These are phyloP conservation scores for Craterocephalus amniculus DNA, from an alignment of 2,797 vertebrate genomes.

Conservation along the genomic window DNA sequence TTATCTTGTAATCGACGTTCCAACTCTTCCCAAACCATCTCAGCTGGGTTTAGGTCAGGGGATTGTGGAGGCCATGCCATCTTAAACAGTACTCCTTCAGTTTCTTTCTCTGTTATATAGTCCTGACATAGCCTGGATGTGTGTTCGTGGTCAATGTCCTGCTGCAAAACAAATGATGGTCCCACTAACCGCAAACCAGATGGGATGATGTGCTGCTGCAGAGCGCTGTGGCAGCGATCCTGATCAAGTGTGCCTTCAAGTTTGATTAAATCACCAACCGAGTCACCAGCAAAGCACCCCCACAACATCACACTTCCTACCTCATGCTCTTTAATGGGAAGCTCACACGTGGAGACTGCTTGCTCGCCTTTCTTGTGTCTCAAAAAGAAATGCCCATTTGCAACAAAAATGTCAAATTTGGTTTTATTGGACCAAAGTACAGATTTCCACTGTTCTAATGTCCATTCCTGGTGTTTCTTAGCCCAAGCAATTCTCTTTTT, in stretches of 20 bases:
- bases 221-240: neutral
- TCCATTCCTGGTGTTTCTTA: neutral
- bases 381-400: neutral
- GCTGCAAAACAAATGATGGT: neutral
- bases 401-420: neutral
- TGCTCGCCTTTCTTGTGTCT: neutral
- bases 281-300: neutral
- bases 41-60: neutral
- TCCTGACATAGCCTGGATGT: neutral
- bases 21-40: constrained; percentile 6
- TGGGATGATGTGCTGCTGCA: neutral
- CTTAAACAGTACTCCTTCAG: neutral
- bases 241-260: neutral
- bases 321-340: neutral
- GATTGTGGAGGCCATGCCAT: neutral
- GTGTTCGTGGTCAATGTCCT: neutral
- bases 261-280: neutral
- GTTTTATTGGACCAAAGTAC: neutral
- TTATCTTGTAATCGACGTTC: neutral
- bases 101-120: neutral
- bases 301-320: neutral
- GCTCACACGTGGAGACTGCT: neutral
- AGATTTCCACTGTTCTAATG: neutral
- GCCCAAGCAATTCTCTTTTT: neutral
- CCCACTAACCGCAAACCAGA: neutral